Evolutionary conservation across 2,797 vertebrate species (phyloP).

Genomic region (Babyrousa celebensis): DNA sequence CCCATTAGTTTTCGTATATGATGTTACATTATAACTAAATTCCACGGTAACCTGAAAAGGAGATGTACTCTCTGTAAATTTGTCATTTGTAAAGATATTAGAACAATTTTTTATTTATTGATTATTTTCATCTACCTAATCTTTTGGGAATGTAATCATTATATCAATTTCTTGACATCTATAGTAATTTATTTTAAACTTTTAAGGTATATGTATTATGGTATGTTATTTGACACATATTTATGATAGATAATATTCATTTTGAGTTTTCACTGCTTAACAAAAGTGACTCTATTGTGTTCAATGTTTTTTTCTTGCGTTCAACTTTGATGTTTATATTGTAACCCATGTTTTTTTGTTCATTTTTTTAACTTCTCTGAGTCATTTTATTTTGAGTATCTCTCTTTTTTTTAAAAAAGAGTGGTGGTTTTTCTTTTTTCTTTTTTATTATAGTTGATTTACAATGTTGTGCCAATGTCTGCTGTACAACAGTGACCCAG

Average conservation of each 20-base stretch:
- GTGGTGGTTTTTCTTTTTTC: too few species aligned
- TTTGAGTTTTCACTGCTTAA: neutral
- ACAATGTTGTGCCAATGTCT: too few species aligned
- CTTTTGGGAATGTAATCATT: neutral
- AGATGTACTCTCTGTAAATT: neutral
- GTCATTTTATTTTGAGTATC: neutral
- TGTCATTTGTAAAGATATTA: neutral
- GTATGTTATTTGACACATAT: neutral
- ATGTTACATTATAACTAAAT: neutral
- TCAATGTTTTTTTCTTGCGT: neutral
- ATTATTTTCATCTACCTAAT: neutral
- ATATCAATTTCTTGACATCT: neutral
- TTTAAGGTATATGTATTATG: constrained; percentile 13
- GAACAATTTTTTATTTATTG: neutral
- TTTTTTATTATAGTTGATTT: too few species aligned
- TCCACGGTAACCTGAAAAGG: neutral
- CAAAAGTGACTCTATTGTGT: neutral
- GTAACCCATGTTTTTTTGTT: neutral
- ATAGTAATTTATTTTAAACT: neutral
- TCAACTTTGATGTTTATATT: constrained; percentile 38
- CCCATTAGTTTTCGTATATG: neutral
- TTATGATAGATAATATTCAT: constrained; percentile 33
- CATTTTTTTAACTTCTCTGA: neutral
- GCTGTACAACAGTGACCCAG: too few species aligned
- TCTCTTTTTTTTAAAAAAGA: too few species aligned